These are phyloP conservation scores for Spicauda simplicius DNA, from an alignment of 2,888 invertebrate genomes.

Conservation along the genomic window DNA sequence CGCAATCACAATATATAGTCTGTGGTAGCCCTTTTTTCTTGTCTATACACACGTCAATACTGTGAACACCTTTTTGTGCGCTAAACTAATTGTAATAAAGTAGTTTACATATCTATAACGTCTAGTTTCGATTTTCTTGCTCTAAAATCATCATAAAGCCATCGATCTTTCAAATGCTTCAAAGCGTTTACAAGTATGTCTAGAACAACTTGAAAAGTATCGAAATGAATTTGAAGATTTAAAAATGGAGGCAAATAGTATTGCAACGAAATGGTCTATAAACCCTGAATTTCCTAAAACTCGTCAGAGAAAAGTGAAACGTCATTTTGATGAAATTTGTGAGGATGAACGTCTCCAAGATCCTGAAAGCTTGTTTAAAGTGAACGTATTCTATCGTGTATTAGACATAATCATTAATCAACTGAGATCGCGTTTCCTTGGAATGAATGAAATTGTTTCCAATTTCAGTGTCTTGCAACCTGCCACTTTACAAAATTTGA, in stretches of 20 bases:
- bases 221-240: too few species aligned
- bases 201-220: constrained; percentile 34
- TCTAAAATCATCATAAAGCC: too few species aligned
- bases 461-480: constrained; percentile 42
- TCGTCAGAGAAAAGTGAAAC: constrained; percentile 42
- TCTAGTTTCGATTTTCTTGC: too few species aligned
- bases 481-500: constrained; percentile 38
- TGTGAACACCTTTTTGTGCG: too few species aligned
- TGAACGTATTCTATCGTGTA: too few species aligned
- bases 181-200: constrained; percentile 38
- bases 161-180: constrained; percentile 41
- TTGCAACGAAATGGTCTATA: constrained; percentile 40
- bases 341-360: constrained; percentile 44
- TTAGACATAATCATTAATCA: constrained; percentile 43
- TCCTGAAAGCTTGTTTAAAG: constrained; percentile 38
- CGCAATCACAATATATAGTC: too few species aligned
- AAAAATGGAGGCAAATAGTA: constrained; percentile 40
- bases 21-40: too few species aligned
- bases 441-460: constrained; percentile 29
- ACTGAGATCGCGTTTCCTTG: too few species aligned
- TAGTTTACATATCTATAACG: too few species aligned
- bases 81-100: too few species aligned
- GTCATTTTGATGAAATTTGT: constrained; percentile 44
- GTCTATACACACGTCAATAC: too few species aligned
- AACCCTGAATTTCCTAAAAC: constrained; percentile 37